Base-by-base conservation (phyloP, 2,113 vertebrate species). In the Datnioides undecimradiatus region DNA sequence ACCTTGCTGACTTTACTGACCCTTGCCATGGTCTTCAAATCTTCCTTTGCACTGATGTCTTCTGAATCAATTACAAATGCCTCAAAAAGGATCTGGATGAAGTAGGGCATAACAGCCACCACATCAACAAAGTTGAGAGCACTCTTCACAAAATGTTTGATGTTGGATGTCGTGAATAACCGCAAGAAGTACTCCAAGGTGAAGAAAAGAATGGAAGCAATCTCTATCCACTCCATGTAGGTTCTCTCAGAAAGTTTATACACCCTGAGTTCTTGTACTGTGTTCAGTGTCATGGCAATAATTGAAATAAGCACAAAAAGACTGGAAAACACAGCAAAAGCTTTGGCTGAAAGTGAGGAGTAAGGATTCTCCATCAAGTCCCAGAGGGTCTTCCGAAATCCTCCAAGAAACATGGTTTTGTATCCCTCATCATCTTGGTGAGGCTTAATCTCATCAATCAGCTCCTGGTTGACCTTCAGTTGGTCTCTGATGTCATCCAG, bases 1-100 rank as follows among this genome's bases (percentile, higher is more conserved):
- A 98, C 94, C 79, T 98, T 97, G 80, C 96, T 97, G 88, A 97
- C 90, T 87, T 98, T 97, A 72, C 96, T 96, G 65, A 98, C 95
- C 6, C 95, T 94, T 21, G 95, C 90, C 95, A 98, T 93, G 58
- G 95, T 90, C 84, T 97, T 96, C 76, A 97, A 76, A 66, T 98
- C 97, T 55, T 96, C 95, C 3, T 96, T 93, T 54, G 94, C 94
- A 0, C 83, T 85, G 4, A 90, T 0, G 0, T 71, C 88, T 36
- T 95, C 96, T 0, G 87, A 72, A 62, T 96, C 94, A 0, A 95
- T 88, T 41, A 97, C 86, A 82, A 97, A 91, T 0, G 82, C 85
- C 88, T 97, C 96, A 46, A 97, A 96, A 40, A 97, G 25, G 41
- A 97, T 58, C 92, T 97, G 96, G 63, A 97, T 55, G 73, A 97